Conservation (phyloP, 2,888 invertebrate genomes). For the Bugulina stolonifera region DNA sequence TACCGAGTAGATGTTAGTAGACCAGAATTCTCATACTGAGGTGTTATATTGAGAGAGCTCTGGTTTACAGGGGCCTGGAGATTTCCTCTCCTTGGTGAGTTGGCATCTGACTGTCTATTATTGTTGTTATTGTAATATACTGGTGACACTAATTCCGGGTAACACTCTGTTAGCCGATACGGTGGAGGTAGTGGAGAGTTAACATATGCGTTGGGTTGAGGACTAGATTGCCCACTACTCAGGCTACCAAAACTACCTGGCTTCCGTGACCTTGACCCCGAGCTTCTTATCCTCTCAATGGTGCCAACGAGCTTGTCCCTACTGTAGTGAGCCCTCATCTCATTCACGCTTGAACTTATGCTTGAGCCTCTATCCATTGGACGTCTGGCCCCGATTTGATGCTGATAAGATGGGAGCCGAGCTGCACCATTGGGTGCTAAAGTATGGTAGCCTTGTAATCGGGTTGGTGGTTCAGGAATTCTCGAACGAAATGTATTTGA, state of each 20-base stretch:
- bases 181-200: conserved; percentile 20
- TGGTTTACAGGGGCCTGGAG: neutral
- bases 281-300: neutral
- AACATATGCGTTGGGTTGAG: neutral
- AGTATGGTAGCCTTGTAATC: neutral
- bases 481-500: neutral
- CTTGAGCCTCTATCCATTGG: neutral
- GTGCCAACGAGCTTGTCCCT: conserved; percentile 13
- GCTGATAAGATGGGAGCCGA: neutral
- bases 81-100: neutral
- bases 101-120: conserved; percentile 4
- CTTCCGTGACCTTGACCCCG: neutral
- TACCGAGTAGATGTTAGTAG: neutral
- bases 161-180: conserved; percentile 9
- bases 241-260: neutral
- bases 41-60: neutral
- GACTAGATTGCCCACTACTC: conserved; percentile 9
- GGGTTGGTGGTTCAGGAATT: neutral
- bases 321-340: conserved; percentile 9
- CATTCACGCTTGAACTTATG: conserved; percentile 18
- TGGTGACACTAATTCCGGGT: conserved; percentile 16
- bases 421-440: neutral
- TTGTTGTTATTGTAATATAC: conserved; percentile 23
- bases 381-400: neutral
- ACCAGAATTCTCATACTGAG: neutral